phyloP scores from a whole-genome alignment of 2,113 vertebrate species.

The Phodopus roborovskii region DNA sequence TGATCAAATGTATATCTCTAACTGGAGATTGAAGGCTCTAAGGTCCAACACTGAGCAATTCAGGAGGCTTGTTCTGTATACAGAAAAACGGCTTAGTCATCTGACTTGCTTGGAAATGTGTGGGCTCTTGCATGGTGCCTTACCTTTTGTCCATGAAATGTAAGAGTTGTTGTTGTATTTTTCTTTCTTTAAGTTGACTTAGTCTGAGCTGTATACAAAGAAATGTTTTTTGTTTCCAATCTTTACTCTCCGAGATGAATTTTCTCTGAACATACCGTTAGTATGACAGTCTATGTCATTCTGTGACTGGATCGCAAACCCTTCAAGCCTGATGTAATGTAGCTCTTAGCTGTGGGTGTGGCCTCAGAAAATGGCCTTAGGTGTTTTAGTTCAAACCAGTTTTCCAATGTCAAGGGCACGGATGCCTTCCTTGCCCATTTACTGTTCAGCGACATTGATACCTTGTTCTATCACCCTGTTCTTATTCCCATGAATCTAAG shows the following conservation, averaged over 20 bases:
- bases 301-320: background rate
- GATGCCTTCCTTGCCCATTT: background rate
- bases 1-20: background rate
- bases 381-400: background rate
- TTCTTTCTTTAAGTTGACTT: background rate
- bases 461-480: background rate
- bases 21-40: background rate
- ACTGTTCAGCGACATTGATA: background rate
- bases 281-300: background rate
- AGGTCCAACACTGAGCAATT: background rate
- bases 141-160: background rate
- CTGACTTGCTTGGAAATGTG: background rate
- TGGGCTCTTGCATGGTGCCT: accelerated
- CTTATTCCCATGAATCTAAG: background rate
- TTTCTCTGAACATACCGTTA: background rate
- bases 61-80: background rate
- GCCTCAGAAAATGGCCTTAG: background rate
- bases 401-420: background rate
- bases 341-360: background rate
- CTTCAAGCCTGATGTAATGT: background rate
- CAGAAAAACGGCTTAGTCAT: background rate
- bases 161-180: background rate
- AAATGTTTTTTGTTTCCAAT: background rate
- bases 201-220: background rate
- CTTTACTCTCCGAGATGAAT: slow-evolving; percentile 3